A percentile compares a stretch with the other conserved stretches of the same genome.
These are phyloP conservation scores for Hydractinia symbiolongicarpus DNA, from an alignment of 30 jellyfish, hydroid and myxozoan species.

Conservation along the genomic window DNA sequence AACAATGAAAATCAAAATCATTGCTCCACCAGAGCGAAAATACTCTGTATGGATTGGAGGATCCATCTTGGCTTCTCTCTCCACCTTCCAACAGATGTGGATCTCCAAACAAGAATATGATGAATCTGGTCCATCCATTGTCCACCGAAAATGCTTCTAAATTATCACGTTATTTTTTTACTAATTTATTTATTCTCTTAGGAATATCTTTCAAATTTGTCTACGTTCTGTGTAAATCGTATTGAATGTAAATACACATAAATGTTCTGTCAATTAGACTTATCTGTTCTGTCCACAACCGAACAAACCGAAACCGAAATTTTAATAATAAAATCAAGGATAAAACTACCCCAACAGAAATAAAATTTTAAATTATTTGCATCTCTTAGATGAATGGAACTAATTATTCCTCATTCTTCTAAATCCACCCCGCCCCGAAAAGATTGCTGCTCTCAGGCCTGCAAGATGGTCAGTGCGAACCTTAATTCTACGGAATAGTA, in stretches of 20 bases:
- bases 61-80: constrained; percentile 98
- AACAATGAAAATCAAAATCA: constrained; percentile 97
- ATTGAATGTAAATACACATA: constrained; percentile 15
- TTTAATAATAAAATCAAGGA: too few species aligned
- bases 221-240: constrained; percentile 6
- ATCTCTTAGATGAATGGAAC: too few species aligned
- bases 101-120: constrained; percentile 97
- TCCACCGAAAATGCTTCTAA: constrained; percentile 99
- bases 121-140: constrained; percentile 99
- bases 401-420: too few species aligned
- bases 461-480: too few species aligned
- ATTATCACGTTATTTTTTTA: background rate
- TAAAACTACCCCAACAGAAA: too few species aligned
- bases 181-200: constrained; percentile 1
- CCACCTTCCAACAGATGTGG: constrained; percentile 99
- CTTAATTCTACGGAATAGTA: too few species aligned
- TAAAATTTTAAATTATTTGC: too few species aligned
- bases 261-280: background rate
- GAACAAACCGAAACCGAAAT: too few species aligned
- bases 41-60: constrained; percentile 99
- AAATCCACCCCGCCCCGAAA: too few species aligned
- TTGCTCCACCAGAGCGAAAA: constrained; percentile 99
- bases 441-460: too few species aligned
- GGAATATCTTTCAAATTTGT: constrained; percentile 1
- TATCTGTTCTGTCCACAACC: too few species aligned